Percentiles rank a stretch among this genome's conserved stretches.
phyloP scores from a whole-genome alignment of 2,797 vertebrate genomes.

The Sarcoramphus papa region DNA sequence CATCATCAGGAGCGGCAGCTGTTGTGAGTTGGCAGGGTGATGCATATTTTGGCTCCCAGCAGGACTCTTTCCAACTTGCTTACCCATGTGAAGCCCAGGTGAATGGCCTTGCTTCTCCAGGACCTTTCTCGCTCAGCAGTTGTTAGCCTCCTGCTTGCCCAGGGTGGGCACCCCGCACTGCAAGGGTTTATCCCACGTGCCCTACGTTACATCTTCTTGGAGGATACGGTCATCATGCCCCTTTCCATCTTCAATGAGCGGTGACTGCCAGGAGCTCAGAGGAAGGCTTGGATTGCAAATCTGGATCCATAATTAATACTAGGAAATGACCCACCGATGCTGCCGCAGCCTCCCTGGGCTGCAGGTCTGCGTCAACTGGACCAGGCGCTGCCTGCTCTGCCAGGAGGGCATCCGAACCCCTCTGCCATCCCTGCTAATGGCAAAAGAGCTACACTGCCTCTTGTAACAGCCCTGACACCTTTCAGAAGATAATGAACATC shows the following conservation, averaged over 20 bases:
- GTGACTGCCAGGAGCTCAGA: background rate
- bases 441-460: background rate
- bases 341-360: background rate
- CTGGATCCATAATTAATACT: too few species aligned
- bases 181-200: background rate
- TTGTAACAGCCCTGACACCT: background rate
- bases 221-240: background rate
- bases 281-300: background rate
- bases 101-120: background rate
- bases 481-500: background rate
- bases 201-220: background rate
- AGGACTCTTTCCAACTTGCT: background rate
- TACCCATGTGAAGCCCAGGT: rapidly evolving
- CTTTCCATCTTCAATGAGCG: background rate
- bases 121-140: background rate
- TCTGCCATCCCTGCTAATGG: background rate
- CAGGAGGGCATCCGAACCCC: background rate
- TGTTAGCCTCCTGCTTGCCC: background rate
- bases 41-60: background rate
- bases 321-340: background rate
- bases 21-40: background rate
- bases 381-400: background rate
- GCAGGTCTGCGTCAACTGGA: background rate
- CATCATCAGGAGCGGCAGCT: background rate
- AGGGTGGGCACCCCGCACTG: background rate